Evolutionary conservation across 2,113 vertebrate genomes (phyloP), one percentile per base, ranked within the genome.

Genomic region (Podarcis muralis): DNA sequence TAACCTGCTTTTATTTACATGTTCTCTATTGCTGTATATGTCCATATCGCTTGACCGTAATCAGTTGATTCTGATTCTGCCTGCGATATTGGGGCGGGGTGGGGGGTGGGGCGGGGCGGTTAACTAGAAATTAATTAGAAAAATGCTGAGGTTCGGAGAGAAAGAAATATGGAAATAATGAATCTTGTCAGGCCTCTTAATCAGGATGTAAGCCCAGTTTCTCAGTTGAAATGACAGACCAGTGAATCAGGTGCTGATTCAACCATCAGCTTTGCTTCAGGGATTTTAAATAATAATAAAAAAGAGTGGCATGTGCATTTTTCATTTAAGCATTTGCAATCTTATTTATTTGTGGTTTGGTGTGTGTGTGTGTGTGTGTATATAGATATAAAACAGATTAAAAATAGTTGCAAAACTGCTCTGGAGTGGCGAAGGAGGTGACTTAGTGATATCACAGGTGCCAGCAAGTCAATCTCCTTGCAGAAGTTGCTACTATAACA

Each of bases 31-130:
- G 48, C 48, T 53, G 48, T 12, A 53, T 53, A 53, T 3, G 48
- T 53, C 48, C 9, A 0, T 53, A 53, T 53, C 0, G 48, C 9
- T 53, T 53, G 11, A 53, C 48, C 11, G 48, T 3, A 12, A 53
- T 53, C 9, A 11, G 0, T 53, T 0, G 11, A 53, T 53, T 53
- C 48, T 53, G 48, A 53, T 53, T 53, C 48, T 53, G 11, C 11
- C 48, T 53, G 48, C 11, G 0, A 53, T 0, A 53, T 53, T 2
- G 9, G 48, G 48, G 48, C 0, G 11, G 11, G 5, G 27, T 0
- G 9, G 32, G 35, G 35, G 35, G 35, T 3, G 35, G 35, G 35
- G 35, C 35, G 37, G 37, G 37, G 3, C 37, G 37, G 37, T 4
- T 4, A 4, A 37, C 37, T 37, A 37, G 37, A 37, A 20, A 37